phyloP scores from a whole-genome alignment of 2,113 vertebrate genomes.

The Hiodon tergisus region DNA sequence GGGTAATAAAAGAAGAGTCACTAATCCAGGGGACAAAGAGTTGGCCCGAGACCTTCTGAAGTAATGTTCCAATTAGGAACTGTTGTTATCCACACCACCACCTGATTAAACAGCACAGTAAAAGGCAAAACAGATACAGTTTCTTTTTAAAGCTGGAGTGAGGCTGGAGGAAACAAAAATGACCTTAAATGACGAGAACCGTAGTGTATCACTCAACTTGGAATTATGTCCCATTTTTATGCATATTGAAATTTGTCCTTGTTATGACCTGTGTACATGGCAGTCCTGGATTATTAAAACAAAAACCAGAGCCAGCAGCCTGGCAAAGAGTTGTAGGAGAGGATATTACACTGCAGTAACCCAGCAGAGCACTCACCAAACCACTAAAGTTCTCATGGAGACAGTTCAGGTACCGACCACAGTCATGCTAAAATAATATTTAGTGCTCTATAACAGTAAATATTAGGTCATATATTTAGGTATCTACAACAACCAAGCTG shows the following conservation, averaged over 20 bases:
- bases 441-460: too few relatives aligned
- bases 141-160: neutral
- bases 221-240: neutral
- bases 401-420: too few relatives aligned
- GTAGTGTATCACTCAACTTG: neutral
- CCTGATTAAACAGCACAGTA: neutral
- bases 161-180: neutral
- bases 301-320: neutral
- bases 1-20: slow-evolving; percentile 27
- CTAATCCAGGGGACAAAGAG: slow-evolving; percentile 27
- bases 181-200: neutral
- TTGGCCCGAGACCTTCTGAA: slow-evolving; percentile 3
- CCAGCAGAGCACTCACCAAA: neutral
- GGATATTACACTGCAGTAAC: neutral
- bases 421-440: too few relatives aligned
- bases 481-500: neutral
- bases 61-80: slow-evolving; percentile 19
- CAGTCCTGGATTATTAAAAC: slow-evolving; percentile 1
- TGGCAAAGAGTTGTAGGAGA: neutral
- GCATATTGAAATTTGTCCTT: slow-evolving; percentile 6
- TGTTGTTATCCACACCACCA: slow-evolving; percentile 21
- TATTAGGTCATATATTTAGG: too few relatives aligned
- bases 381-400: neutral
- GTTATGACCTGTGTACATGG: neutral
- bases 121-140: slow-evolving; percentile 19